Base-by-base conservation (phyloP, 2,888 invertebrate genomes). In the Epicampocera succincta region DNA sequence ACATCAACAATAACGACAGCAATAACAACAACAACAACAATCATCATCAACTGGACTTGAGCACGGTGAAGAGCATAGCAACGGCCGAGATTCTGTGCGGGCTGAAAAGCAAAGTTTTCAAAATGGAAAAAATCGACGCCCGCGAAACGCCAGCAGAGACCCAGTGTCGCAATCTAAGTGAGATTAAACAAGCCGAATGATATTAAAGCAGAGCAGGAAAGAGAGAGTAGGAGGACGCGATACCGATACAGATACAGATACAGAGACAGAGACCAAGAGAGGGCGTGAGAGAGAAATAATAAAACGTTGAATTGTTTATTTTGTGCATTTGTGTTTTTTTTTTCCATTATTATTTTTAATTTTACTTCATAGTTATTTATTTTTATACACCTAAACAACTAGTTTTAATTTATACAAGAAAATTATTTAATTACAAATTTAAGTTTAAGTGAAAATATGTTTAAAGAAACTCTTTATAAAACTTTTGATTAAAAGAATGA, bases 21-120 rank as follows among this genome's bases (percentile, higher is more conserved):
- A 85, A 79, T 38, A 84, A 85, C 79, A 87, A 85, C 83, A 87
- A 85, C 83, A 87, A 88, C 84, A 87, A 88, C 85, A 87, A 86
- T 84, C 87, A 89, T 81, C 68, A 68, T 19, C 84, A 84, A 69
- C 60, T 82, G 61, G 83, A 84, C 40, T 74, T 82, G 33, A 84
- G 78, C n/a, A 87, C 89, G 48, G 89, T 89, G 33, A 89, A 89
- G 74, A 89, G 87, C 61, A 89, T 89, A 75, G 89, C 89, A 33
- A 89, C 89, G 1, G 89, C 89, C 0, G 89, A 89, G 74, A 89
- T 89, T 11, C 76, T 89, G 15, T 89, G 89, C 66, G 89, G 89
- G 0, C 85, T 89, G 1, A 89, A 89, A 84, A 89, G 87, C 80
- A 88, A 89, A 80, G 89, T 89, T 52, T 88, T 89, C 78, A 89